Conservation (phyloP, 2,113 vertebrate genomes). For the Probosciger aterrimus region DNA sequence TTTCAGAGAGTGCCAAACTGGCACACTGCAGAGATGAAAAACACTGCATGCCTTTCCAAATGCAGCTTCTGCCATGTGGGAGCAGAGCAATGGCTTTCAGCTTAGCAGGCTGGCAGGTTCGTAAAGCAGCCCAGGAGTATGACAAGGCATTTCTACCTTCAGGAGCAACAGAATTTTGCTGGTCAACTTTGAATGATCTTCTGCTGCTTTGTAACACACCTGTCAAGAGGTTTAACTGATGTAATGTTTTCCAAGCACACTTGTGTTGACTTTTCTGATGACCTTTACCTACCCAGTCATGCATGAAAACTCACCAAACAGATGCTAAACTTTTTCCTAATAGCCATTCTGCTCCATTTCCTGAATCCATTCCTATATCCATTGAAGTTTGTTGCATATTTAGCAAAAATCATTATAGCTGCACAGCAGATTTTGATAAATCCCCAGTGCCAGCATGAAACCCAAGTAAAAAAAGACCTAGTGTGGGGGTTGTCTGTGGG, state of each 20-base stretch:
- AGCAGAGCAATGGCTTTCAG: neutral
- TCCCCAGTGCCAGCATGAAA: neutral
- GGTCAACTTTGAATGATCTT: conserved; percentile 15
- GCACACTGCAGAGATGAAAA: neutral
- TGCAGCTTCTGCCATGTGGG: neutral
- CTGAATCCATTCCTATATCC: neutral
- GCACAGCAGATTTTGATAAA: neutral
- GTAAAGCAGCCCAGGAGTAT: neutral
- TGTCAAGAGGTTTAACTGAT: conserved; percentile 16
- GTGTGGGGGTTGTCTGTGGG: neutral
- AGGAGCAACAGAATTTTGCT: conserved; percentile 25
- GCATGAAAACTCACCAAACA: conserved; percentile 57
- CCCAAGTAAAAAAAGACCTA: neutral
- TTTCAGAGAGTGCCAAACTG: conserved; percentile 10
- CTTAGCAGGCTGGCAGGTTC: neutral
- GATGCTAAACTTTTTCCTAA: conserved; percentile 54
- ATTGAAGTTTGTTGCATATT: neutral
- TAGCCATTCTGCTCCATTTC: neutral
- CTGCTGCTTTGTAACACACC: neutral
- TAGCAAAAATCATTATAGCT: conserved; percentile 1
- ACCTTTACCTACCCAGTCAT: conserved; percentile 69
- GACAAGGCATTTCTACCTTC: neutral
- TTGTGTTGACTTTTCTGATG: conserved; percentile 67
- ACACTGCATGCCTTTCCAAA: neutral
- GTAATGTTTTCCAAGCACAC: conserved; percentile 33